These are phyloP conservation scores for Halichoerus grypus DNA, from an alignment of 2,113 vertebrate species.

Conservation along the genomic window DNA sequence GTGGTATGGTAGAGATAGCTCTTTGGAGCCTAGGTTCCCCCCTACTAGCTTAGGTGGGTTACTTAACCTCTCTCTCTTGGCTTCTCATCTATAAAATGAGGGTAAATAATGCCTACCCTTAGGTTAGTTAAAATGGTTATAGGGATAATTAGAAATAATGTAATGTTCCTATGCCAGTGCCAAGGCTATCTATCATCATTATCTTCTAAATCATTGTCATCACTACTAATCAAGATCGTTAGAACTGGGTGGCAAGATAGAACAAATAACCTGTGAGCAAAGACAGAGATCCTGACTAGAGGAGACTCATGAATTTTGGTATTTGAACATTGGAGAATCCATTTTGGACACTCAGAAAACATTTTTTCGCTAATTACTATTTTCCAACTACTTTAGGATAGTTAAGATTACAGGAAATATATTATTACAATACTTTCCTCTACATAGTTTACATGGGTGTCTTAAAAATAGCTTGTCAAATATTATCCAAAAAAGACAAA, in stretches of 20 bases:
- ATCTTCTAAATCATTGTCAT: neutral
- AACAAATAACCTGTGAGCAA: neutral
- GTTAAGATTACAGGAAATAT: neutral
- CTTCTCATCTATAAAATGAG: conserved; percentile 1
- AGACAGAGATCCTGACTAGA: neutral
- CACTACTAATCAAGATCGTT: neutral
- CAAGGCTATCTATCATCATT: neutral
- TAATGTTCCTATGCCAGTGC: neutral
- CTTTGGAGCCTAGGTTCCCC: neutral
- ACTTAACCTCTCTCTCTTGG: neutral
- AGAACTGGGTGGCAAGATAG: neutral
- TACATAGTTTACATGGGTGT: neutral
- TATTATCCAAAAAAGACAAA: neutral
- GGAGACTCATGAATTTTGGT: neutral
- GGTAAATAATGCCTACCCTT: neutral
- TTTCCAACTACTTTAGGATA: neutral
- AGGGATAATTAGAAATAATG: neutral
- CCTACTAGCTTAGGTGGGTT: neutral
- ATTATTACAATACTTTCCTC: neutral
- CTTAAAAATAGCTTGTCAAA: neutral
- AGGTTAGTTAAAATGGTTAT: neutral
- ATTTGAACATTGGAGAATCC: neutral
- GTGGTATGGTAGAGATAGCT: neutral
- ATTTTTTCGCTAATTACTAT: neutral
- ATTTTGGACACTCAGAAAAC: neutral